Percentiles rank a stretch among this genome's conserved stretches.
These are phyloP conservation scores for Apteryx owenii DNA, from an alignment of 2,113 vertebrate species.

Conservation along the genomic window DNA sequence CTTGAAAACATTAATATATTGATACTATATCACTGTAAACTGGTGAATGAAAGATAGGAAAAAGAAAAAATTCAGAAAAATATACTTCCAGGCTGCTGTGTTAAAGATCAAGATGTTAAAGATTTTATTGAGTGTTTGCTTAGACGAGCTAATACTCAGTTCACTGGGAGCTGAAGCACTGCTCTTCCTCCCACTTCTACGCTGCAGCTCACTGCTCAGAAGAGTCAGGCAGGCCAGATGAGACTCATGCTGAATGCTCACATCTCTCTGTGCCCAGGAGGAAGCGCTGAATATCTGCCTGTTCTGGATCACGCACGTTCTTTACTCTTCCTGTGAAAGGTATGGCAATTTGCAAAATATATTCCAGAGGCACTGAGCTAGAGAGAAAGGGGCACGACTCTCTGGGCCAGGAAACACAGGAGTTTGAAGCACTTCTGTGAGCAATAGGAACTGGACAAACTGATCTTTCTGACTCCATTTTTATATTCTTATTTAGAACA, in stretches of 20 bases:
- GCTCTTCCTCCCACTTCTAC: background rate
- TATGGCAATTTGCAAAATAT: fast-evolving
- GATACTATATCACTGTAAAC: background rate
- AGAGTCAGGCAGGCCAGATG: background rate
- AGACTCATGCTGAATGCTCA: background rate
- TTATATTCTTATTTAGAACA: background rate
- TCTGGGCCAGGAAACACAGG: background rate
- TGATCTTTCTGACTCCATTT: background rate
- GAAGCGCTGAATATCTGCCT: background rate
- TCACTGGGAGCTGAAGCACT: background rate
- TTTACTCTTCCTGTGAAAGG: background rate
- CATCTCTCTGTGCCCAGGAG: background rate
- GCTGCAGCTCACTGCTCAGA: background rate
- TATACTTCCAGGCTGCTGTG: background rate
- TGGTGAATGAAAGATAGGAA: background rate
- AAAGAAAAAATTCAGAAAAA: background rate
- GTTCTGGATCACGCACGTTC: fast-evolving
- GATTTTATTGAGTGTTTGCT: background rate
- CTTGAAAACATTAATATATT: background rate
- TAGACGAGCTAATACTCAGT: background rate
- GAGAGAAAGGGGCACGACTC: fast-evolving
- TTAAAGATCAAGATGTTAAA: background rate
- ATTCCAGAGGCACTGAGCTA: background rate
- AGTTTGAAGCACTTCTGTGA: background rate
- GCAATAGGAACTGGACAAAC: background rate